These are phyloP conservation scores for Acanthisitta chloris DNA, from an alignment of 2,113 vertebrate species.

Conservation along the genomic window DNA sequence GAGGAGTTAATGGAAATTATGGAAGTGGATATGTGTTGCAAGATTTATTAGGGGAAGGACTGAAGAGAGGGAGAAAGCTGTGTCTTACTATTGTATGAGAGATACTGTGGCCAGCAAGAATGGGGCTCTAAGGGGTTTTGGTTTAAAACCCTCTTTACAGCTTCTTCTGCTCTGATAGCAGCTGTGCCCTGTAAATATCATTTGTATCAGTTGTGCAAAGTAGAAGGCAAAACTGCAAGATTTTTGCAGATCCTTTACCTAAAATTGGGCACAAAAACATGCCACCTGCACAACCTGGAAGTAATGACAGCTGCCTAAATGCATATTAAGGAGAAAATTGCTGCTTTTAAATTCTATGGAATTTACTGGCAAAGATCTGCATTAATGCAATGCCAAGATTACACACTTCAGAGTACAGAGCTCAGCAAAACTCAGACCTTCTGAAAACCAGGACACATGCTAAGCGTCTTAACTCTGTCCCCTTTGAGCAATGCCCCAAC, in stretches of 20 bases:
- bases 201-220: not conserved
- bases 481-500: not conserved
- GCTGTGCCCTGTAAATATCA: not conserved
- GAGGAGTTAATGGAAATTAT: not conserved
- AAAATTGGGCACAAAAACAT: not conserved
- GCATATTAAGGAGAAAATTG: not conserved
- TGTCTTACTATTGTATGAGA: not conserved
- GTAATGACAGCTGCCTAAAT: not conserved
- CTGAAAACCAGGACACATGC: not conserved
- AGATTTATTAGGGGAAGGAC: not conserved
- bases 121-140: not conserved
- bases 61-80: not conserved
- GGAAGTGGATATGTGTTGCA: not conserved
- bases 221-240: not conserved
- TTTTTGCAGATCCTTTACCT: not conserved
- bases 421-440: not conserved
- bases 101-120: not conserved
- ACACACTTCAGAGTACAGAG: not conserved
- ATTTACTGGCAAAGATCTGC: not conserved
- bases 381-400: not conserved
- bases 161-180: not conserved
- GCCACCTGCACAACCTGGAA: not conserved
- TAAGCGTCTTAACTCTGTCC: not conserved
- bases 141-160: accelerated
- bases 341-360: not conserved